phyloP scores from a whole-genome alignment of 2,113 vertebrate species.

The Campylorhamphus procurvoides region DNA sequence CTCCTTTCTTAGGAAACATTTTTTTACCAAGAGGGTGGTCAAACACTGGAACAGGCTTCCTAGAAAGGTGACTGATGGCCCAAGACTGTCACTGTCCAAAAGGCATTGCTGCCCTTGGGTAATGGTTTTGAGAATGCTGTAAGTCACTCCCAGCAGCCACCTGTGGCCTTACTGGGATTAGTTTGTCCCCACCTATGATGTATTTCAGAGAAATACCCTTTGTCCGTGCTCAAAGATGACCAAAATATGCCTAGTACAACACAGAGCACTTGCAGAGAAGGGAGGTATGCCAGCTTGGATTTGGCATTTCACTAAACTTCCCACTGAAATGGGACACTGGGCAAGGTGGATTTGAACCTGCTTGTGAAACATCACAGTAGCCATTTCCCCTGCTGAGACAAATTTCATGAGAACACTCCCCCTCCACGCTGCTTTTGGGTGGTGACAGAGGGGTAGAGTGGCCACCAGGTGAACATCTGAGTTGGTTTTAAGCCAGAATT shows the following conservation, averaged over 20 bases:
- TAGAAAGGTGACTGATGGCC: fast-evolving
- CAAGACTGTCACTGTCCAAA: not conserved
- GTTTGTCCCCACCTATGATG: not conserved
- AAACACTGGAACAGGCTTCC: not conserved
- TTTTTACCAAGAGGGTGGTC: not conserved
- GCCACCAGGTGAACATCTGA: not conserved
- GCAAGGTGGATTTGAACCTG: not conserved
- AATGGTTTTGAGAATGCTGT: not conserved
- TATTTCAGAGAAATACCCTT: not conserved
- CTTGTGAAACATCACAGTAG: not conserved
- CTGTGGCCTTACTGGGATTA: not conserved
- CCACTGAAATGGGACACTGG: not conserved
- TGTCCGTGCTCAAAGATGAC: not conserved
- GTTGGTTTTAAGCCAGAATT: not conserved
- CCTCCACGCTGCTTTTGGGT: not conserved
- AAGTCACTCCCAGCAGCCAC: not conserved
- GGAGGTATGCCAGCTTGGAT: not conserved
- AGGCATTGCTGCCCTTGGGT: not conserved
- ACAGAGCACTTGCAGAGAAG: not conserved
- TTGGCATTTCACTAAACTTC: not conserved
- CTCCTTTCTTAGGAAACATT: not conserved
- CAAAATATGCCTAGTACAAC: not conserved
- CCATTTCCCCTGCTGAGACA: not conserved
- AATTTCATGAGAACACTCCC: not conserved
- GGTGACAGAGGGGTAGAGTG: not conserved